Evolutionary conservation across 2,797 vertebrate species (phyloP).

Genomic region (Scleropages formosus): DNA sequence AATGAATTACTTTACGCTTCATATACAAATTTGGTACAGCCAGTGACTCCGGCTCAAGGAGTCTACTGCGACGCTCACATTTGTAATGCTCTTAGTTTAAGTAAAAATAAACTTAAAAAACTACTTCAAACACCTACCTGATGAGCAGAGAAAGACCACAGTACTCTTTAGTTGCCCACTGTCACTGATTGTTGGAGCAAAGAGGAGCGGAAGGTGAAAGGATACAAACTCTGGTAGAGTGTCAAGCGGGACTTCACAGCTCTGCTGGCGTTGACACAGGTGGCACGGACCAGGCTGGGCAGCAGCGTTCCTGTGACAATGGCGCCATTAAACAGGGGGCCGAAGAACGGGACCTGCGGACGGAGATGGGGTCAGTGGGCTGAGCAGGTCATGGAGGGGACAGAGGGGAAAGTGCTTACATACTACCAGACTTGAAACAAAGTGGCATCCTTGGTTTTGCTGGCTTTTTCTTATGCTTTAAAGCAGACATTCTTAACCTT

Average conservation of each 20-base stretch:
- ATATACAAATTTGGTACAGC: slow-evolving; percentile 43
- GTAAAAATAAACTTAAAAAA: neutral
- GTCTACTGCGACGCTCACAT: slow-evolving; percentile 46
- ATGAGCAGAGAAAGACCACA: neutral
- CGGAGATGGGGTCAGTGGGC: slow-evolving; percentile 8
- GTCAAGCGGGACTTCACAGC: slow-evolving; percentile 94
- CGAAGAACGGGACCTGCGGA: slow-evolving; percentile 91
- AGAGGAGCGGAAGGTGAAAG: slow-evolving; percentile 59
- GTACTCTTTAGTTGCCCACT: neutral
- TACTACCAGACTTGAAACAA: too few relatives aligned
- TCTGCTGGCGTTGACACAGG: slow-evolving; percentile 96
- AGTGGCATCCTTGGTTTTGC: too few relatives aligned
- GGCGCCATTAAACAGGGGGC: slow-evolving; percentile 90
- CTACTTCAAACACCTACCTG: neutral
- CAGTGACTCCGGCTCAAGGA: slow-evolving; percentile 36
- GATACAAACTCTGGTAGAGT: slow-evolving; percentile 99
- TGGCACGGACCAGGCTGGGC: slow-evolving; percentile 91
- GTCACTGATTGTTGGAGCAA: neutral
- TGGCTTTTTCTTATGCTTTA: too few relatives aligned
- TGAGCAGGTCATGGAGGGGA: neutral
- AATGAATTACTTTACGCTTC: slow-evolving; percentile 52
- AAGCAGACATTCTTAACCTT: too few relatives aligned
- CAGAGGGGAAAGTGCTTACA: too few relatives aligned
- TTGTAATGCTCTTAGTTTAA: slow-evolving; percentile 42
- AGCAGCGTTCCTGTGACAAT: slow-evolving; percentile 88